Evolutionary conservation across 2,113 vertebrate species (phyloP).

Genomic region (Naja naja): DNA sequence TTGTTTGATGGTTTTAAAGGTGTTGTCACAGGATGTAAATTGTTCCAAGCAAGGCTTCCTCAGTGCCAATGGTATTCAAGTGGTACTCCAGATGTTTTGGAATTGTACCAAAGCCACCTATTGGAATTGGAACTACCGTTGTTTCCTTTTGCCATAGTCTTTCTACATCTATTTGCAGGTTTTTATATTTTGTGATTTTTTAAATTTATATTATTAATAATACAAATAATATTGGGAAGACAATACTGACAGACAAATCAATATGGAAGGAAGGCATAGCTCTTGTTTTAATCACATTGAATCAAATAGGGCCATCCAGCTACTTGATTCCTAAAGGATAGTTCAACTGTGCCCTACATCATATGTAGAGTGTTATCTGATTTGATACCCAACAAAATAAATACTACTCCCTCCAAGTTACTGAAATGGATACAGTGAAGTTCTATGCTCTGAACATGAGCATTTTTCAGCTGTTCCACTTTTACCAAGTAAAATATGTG

Average conservation of each 20-base stretch:
- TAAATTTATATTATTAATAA: not conserved
- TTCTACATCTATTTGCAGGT: not conserved
- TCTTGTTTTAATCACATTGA: not conserved
- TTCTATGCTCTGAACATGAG: not conserved
- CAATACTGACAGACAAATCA: not conserved
- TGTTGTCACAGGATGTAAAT: not conserved
- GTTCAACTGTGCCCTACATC: not conserved
- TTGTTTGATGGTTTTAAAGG: not conserved
- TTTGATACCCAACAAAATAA: not conserved
- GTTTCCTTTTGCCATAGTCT: not conserved
- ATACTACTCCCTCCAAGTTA: not conserved
- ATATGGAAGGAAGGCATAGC: not conserved
- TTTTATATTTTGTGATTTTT: not conserved
- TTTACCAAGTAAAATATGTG: not conserved
- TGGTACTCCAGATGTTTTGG: not conserved
- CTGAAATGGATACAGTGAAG: not conserved
- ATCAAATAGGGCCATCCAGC: not conserved
- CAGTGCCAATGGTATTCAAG: not conserved
- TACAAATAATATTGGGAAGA: not conserved
- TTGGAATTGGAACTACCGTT: not conserved
- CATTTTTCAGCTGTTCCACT: not conserved
- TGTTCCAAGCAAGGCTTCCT: not conserved
- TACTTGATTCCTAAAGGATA: not conserved
- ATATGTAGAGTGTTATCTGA: not conserved
- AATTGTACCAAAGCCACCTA: not conserved